phyloP scores from a whole-genome alignment of 2,797 vertebrate genomes.

The Tragelaphus eurycerus region DNA sequence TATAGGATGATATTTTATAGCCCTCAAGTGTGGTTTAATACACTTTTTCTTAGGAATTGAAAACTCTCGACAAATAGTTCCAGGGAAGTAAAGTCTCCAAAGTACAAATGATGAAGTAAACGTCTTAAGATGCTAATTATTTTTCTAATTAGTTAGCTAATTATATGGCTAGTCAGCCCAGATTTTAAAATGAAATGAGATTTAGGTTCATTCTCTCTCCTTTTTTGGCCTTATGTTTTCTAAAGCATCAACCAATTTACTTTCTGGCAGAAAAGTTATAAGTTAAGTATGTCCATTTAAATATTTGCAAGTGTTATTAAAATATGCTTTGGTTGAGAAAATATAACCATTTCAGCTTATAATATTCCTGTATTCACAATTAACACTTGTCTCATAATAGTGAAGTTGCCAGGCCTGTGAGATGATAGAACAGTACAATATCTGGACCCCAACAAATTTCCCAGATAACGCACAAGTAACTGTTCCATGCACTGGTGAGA shows the following conservation, averaged over 20 bases:
- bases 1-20: constrained; percentile 1
- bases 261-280: constrained; percentile 19
- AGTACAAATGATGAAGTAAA: constrained; percentile 19
- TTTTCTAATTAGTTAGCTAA: constrained; percentile 70
- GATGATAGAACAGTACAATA: not conserved
- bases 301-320: not conserved
- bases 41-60: constrained; percentile 12
- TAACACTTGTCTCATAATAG: not conserved
- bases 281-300: not conserved
- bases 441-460: not conserved
- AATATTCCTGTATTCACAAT: not conserved
- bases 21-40: not conserved
- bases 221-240: constrained; percentile 13
- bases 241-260: not conserved
- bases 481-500: not conserved
- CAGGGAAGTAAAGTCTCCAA: constrained; percentile 32
- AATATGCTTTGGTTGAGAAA: not conserved
- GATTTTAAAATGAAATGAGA: constrained; percentile 51
- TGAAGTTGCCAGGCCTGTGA: fast-evolving
- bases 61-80: not conserved
- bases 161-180: constrained; percentile 34
- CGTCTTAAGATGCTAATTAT: constrained; percentile 54
- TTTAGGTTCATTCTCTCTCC: not conserved
- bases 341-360: not conserved
- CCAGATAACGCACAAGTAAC: not conserved